phyloP scores from a whole-genome alignment of 30 jellyfish, hydroid and myxozoan genomes.

The Aurelia aurita region DNA sequence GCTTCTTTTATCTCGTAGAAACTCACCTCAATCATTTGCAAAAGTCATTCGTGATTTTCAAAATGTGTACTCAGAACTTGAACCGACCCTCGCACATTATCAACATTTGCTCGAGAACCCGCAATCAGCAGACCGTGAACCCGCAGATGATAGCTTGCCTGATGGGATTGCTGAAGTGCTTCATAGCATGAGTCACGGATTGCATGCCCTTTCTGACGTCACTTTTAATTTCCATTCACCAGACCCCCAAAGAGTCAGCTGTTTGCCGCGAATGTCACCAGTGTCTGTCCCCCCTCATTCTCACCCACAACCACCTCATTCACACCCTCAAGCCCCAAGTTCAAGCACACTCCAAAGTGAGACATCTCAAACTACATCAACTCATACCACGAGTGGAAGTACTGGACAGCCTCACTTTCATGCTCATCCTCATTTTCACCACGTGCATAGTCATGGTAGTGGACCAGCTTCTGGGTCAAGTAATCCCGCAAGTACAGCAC shows the following conservation, averaged over 20 bases:
- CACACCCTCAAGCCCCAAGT: conserved; percentile 7
- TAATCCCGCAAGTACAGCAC: background rate
- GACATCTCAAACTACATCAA: conserved; percentile 28
- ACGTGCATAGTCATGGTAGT: background rate
- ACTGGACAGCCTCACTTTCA: conserved; percentile 64
- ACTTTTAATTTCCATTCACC: conserved; percentile 90
- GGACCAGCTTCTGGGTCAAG: background rate
- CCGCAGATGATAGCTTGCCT: conserved; percentile 80
- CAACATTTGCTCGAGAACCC: conserved; percentile 72
- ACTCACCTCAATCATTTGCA: conserved; percentile 82
- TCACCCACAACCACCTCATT: conserved; percentile 13
- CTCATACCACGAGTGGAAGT: conserved; percentile 1
- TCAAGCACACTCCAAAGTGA: conserved; percentile 19
- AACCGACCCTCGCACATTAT: conserved; percentile 79
- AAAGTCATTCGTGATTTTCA: conserved; percentile 51
- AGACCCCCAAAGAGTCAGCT: conserved; percentile 78
- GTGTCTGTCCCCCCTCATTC: conserved; percentile 66
- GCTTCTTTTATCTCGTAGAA: conserved; percentile 2
- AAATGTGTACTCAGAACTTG: conserved; percentile 53
- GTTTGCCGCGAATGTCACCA: conserved; percentile 93
- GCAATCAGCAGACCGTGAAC: conserved; percentile 20
- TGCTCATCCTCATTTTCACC: conserved; percentile 40
- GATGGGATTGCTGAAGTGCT: conserved; percentile 90
- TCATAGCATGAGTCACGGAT: conserved; percentile 89
- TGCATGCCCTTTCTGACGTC: conserved; percentile 97